Base-by-base conservation (phyloP, 2,797 vertebrate species). In the Xenops minutus region DNA sequence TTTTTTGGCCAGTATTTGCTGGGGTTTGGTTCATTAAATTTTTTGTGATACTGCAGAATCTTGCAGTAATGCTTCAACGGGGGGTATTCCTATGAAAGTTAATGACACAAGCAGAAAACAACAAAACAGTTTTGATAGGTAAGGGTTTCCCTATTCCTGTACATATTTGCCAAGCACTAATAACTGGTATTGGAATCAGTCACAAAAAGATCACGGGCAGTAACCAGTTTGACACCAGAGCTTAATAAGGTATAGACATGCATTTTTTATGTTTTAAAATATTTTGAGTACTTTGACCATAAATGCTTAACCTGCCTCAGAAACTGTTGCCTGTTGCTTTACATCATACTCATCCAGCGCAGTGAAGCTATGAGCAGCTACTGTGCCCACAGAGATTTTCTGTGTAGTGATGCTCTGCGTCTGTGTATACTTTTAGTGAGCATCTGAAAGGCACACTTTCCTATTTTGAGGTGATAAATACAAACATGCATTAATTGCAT, bases 311-410 rank as follows among this genome's bases (percentile, higher is more conserved):
- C 27, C 39, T 2, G 2, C 39, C 75, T n/a, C 41, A 58, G 73
- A 36, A 67, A 5, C 9, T 12, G 29, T 46, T 79, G 39, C 67
- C 10, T 0, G 19, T 17, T 91, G 30, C 68, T 91, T 87, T 73
- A 54, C 17, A 12, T 3, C 0, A 7, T 24, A 6, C 26, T 67
- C 17, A 44, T 10, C 21, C 26, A 11, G 7, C 0, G 0, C 51
- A 23, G 7, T 0, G 30, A 44, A 15, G 19, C 81, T 16, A 8
- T 19, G 48, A 69, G 16, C 54, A 30, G 3, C 36, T 46, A 9
- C 43, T 2, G 0, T 36, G 41, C 46, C 27, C 30, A 39, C 26
- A n/a, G 36, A 16, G 13, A 56, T 82, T 46, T 55, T 20, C 39
- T 32, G 9, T 22, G 18, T 19, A 46, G 46, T 36, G 59, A 9